A percentile compares a stretch with the other conserved stretches of the same genome.
Conservation (phyloP, 2,797 vertebrate genomes). For the Scomberomorus guttatus region DNA sequence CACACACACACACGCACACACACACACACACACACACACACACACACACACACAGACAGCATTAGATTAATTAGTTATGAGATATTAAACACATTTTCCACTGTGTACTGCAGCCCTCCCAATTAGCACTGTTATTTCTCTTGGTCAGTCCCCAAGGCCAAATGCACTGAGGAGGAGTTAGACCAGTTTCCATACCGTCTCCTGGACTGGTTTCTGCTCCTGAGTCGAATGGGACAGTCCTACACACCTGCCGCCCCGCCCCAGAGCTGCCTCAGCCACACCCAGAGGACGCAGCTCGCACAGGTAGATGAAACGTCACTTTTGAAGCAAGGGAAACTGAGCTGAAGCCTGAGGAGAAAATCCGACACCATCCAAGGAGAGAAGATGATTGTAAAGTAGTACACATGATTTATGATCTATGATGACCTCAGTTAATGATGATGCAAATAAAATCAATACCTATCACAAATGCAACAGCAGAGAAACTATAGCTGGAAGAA, state of each 20-base stretch:
- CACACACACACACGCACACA: neutral
- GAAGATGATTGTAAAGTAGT: neutral
- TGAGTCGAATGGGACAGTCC: constrained; percentile 82
- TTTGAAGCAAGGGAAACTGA: neutral
- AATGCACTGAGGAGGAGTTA: constrained; percentile 79
- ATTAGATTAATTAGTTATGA: neutral
- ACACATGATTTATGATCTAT: constrained; percentile 17
- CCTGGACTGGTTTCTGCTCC: constrained; percentile 86
- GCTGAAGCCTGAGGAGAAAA: neutral
- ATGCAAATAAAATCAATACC: constrained; percentile 50
- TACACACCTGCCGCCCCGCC: constrained; percentile 71
- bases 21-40: too few relatives aligned
- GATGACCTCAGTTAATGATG: constrained; percentile 48
- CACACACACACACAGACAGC: constrained; percentile 30
- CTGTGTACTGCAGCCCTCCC: constrained; percentile 18
- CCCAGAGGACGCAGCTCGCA: constrained; percentile 76
- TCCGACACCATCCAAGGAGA: neutral
- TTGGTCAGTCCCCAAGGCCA: constrained; percentile 70
- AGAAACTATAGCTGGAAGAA: constrained; percentile 34
- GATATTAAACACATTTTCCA: constrained; percentile 32
- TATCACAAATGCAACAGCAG: constrained; percentile 13
- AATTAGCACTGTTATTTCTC: constrained; percentile 40
- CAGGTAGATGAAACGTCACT: constrained; percentile 62
- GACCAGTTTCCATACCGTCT: constrained; percentile 86
- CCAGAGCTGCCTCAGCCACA: constrained; percentile 77